A percentile compares a stretch with the other conserved stretches of the same genome.
phyloP scores from a whole-genome alignment of 35 echinoderm and acorn worm genomes.

The Diadema setosum region DNA sequence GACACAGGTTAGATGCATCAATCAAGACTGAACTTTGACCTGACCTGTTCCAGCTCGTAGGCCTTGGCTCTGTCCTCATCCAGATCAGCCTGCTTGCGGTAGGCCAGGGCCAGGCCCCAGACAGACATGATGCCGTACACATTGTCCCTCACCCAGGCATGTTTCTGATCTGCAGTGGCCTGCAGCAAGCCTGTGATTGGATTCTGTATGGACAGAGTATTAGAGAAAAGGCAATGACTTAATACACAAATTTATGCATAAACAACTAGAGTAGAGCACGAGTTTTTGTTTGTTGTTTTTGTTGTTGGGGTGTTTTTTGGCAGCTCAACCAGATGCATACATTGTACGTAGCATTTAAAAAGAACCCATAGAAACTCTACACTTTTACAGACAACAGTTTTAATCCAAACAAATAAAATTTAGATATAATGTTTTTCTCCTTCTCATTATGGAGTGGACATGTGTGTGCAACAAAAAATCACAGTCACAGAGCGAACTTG shows the following conservation, averaged over 20 bases:
- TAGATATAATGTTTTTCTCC: too few relatives aligned
- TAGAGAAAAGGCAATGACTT: not conserved
- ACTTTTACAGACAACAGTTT: not conserved
- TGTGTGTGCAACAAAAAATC: too few relatives aligned
- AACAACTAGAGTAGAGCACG: not conserved
- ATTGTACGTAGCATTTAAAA: too few relatives aligned
- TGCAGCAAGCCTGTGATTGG: constrained; percentile 77
- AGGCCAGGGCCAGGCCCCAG: constrained; percentile 85
- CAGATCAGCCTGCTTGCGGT: constrained; percentile 93
- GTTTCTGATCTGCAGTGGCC: constrained; percentile 44
- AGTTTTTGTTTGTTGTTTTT: not conserved
- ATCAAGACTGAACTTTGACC: too few relatives aligned
- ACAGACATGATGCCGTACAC: constrained; percentile 92
- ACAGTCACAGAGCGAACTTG: too few relatives aligned
- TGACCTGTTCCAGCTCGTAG: constrained; percentile 90
- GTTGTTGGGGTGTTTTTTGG: not conserved
- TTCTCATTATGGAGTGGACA: too few relatives aligned
- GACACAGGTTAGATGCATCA: too few relatives aligned
- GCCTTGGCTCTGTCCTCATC: constrained; percentile 97
- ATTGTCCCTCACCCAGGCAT: constrained; percentile 99
- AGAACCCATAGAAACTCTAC: not conserved
- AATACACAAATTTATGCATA: not conserved
- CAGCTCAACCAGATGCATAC: too few relatives aligned
- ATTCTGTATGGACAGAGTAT: constrained; percentile 33
- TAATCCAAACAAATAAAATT: too few relatives aligned